These are phyloP conservation scores for Actinia equina DNA, from an alignment of 64 coral and sea anemone genomes.

Conservation along the genomic window DNA sequence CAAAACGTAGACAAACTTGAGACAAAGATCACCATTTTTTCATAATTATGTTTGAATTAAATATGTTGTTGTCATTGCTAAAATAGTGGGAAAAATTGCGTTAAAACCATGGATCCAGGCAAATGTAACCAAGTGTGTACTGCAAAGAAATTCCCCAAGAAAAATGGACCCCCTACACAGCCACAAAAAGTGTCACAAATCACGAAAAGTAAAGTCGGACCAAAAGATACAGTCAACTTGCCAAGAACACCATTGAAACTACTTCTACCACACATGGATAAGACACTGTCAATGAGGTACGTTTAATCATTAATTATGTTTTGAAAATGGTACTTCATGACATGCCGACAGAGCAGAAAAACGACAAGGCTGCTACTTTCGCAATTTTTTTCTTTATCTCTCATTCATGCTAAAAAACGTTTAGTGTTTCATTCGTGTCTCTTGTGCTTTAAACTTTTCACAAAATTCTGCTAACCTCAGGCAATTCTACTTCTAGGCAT, in stretches of 20 bases:
- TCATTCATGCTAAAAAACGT: too few relatives aligned
- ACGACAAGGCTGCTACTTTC: too few relatives aligned
- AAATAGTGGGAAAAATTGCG: neutral
- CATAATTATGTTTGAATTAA: neutral
- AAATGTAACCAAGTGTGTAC: neutral
- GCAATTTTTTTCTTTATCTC: too few relatives aligned
- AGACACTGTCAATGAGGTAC: conserved; percentile 23
- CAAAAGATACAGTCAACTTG: neutral
- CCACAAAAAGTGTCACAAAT: neutral
- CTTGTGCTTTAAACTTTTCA: too few relatives aligned
- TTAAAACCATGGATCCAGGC: neutral
- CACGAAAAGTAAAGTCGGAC: neutral
- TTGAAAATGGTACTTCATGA: too few relatives aligned
- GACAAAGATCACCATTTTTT: too few relatives aligned
- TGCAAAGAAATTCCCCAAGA: neutral
- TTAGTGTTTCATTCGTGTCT: too few relatives aligned
- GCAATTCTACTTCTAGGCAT: too few relatives aligned
- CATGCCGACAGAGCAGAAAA: too few relatives aligned
- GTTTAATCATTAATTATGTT: too few relatives aligned
- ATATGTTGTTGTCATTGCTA: neutral
- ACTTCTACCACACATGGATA: conserved; percentile 10
- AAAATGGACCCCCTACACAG: neutral
- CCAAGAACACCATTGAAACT: neutral
- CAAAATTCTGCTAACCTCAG: too few relatives aligned
- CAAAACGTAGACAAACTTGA: too few relatives aligned